phyloP scores from a whole-genome alignment of 2,113 vertebrate genomes.

The Lontra canadensis region DNA sequence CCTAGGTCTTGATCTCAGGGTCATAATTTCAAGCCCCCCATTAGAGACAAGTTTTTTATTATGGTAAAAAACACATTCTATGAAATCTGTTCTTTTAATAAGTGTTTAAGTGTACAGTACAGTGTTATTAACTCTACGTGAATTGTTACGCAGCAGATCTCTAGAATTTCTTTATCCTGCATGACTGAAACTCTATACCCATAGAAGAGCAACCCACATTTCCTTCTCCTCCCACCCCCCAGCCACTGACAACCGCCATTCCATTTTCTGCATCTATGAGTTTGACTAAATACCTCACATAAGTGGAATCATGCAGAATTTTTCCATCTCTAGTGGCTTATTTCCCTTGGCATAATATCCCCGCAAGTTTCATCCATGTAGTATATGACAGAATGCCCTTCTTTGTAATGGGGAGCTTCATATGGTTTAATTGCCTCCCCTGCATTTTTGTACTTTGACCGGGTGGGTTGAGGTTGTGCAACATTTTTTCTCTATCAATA shows the following conservation, averaged over 20 bases:
- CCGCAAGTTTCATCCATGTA: background rate
- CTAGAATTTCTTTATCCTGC: background rate
- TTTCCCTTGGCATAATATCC: background rate
- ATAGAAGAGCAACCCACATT: background rate
- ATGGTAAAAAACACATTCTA: background rate
- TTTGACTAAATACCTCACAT: background rate
- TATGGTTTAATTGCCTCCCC: background rate
- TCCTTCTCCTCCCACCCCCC: background rate
- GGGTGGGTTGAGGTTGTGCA: background rate
- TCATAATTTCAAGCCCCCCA: background rate
- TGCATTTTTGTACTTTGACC: constrained; percentile 7
- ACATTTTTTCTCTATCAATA: background rate
- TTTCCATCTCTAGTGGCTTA: background rate
- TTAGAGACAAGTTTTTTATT: background rate
- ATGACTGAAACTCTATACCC: background rate
- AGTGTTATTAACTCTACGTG: background rate
- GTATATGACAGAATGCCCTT: background rate
- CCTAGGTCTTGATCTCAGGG: background rate
- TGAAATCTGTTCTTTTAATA: background rate
- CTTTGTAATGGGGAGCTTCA: background rate
- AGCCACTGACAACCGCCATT: background rate
- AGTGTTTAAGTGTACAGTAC: background rate
- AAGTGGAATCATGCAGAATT: background rate
- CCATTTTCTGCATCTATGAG: background rate
- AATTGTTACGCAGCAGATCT: background rate